These are phyloP conservation scores for Ifrita kowaldi DNA, from an alignment of 2,113 vertebrate species.

Conservation along the genomic window DNA sequence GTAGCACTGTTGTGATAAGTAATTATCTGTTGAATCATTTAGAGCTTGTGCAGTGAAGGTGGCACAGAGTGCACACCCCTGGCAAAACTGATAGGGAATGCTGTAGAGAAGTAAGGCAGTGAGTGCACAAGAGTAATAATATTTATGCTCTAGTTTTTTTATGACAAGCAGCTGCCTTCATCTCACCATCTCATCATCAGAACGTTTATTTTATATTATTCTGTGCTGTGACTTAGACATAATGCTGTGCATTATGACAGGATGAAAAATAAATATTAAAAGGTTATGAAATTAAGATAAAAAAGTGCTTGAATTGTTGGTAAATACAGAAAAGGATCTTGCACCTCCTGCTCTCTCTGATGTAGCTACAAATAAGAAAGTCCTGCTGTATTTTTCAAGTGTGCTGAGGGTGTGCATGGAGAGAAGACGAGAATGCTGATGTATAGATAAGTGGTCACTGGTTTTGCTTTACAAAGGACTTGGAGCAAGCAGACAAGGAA, in stretches of 20 bases:
- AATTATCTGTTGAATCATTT: not conserved
- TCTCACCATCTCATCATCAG: not conserved
- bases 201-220: not conserved
- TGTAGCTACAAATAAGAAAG: not conserved
- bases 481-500: not conserved
- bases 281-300: not conserved
- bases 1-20: not conserved
- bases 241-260: not conserved
- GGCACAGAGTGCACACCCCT: not conserved
- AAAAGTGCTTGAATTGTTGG: not conserved
- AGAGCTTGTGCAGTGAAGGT: not conserved
- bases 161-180: not conserved
- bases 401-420: not conserved
- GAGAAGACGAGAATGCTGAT: not conserved
- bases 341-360: not conserved
- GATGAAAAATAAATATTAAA: not conserved
- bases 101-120: not conserved
- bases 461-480: not conserved
- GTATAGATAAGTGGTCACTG: not conserved
- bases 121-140: not conserved
- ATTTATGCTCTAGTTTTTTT: not conserved
- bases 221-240: not conserved
- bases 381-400: not conserved
- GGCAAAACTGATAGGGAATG: not conserved
- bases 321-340: not conserved